These are phyloP conservation scores for Phymatocera aterrima DNA, from an alignment of 2,888 invertebrate species.

Conservation along the genomic window DNA sequence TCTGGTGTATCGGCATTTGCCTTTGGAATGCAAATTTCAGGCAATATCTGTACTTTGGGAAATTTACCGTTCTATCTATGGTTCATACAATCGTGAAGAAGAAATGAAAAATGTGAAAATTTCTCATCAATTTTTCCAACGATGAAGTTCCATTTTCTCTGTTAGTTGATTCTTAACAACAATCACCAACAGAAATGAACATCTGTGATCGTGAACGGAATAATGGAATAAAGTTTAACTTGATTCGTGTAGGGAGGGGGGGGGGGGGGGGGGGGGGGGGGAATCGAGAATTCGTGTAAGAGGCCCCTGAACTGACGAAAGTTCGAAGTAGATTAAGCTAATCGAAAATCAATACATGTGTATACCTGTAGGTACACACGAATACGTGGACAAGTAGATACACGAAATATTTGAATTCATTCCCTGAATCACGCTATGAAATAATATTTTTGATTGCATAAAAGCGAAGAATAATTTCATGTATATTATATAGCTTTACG, in stretches of 20 bases:
- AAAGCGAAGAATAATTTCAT: too few species aligned
- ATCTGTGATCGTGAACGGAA: background rate
- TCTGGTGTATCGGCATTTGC: too few species aligned
- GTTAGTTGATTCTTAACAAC: background rate
- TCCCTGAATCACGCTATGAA: background rate
- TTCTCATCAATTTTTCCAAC: too few species aligned
- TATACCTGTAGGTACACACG: background rate
- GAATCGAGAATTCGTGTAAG: conserved; percentile 18
- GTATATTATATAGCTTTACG: too few species aligned
- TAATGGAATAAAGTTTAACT: background rate
- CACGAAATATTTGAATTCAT: background rate
- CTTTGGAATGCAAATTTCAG: too few species aligned
- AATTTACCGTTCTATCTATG: too few species aligned
- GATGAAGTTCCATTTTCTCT: too few species aligned
- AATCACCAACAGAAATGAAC: background rate
- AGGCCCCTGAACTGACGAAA: conserved; percentile 24
- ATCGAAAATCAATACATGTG: conserved; percentile 43
- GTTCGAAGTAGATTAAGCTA: conserved; percentile 39
- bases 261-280: background rate
- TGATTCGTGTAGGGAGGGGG: background rate
- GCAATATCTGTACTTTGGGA: too few species aligned
- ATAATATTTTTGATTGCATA: background rate
- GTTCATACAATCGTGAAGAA: too few species aligned
- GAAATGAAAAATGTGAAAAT: too few species aligned
- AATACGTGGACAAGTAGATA: background rate